These are phyloP conservation scores for Leucophora obtusa DNA, from an alignment of 2,888 invertebrate species.

Conservation along the genomic window DNA sequence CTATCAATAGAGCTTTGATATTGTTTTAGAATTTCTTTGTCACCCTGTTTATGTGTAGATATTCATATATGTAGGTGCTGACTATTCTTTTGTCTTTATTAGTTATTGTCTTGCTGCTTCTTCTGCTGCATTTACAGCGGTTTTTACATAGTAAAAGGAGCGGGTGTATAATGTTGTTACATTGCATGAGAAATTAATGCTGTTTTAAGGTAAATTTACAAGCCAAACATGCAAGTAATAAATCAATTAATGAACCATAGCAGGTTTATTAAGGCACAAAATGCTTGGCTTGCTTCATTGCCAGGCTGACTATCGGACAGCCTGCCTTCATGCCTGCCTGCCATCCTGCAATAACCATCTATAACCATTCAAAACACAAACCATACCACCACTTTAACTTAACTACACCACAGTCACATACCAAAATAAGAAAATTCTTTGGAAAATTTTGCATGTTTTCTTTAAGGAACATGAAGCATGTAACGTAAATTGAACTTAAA, in stretches of 20 bases:
- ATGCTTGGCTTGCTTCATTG: constrained; percentile 14
- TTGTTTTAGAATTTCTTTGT: neutral
- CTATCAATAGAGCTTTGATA: too few species aligned
- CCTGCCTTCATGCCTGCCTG: neutral
- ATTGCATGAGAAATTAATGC: constrained; percentile 65
- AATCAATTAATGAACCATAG: constrained; percentile 65
- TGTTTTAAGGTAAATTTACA: constrained; percentile 65
- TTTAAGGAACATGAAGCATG: constrained; percentile 60
- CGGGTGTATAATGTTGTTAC: constrained; percentile 55
- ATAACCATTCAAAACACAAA: constrained; percentile 49
- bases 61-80: too few species aligned
- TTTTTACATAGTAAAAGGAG: constrained; percentile 41
- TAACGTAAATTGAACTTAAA: constrained; percentile 58
- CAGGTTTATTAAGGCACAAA: constrained; percentile 63
- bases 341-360: constrained; percentile 26
- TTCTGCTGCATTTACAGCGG: constrained; percentile 31
- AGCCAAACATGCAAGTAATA: constrained; percentile 65
- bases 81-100: constrained; percentile 55
- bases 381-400: neutral
- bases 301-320: constrained; percentile 12
- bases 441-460: constrained; percentile 60
- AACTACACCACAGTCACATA: constrained; percentile 32
- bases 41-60: constrained; percentile 38
- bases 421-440: constrained; percentile 46
- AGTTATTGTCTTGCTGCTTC: constrained; percentile 35